Percentiles rank a stretch among this genome's conserved stretches.
Evolutionary conservation across 2,113 vertebrate species (phyloP).

Genomic region (Peromyscus californicus): DNA sequence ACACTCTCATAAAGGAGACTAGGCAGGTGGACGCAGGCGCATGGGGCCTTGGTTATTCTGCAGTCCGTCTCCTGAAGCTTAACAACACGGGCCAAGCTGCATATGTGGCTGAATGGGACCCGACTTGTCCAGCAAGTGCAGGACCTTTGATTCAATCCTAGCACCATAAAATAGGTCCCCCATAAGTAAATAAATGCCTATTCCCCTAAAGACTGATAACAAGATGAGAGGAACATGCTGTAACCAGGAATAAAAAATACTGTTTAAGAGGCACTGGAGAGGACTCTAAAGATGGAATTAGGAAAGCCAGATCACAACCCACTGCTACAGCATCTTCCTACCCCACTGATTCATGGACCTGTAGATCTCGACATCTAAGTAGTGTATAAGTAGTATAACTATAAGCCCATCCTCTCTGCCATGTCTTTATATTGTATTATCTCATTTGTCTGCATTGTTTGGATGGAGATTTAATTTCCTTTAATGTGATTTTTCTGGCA

Average conservation of each 20-base stretch:
- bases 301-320: not conserved
- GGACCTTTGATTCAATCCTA: no score
- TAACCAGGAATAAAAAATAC: not conserved
- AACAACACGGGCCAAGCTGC: not conserved
- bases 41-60: not conserved
- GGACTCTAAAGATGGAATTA: not conserved
- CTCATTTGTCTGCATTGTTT: not conserved
- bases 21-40: not conserved
- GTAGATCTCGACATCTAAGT: not conserved
- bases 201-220: not conserved
- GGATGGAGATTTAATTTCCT: not conserved
- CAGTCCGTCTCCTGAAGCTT: not conserved
- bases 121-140: not conserved
- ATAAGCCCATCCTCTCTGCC: not conserved
- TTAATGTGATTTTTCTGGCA: not conserved
- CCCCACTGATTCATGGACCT: not conserved
- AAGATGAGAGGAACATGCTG: not conserved
- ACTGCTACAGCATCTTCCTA: not conserved
- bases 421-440: not conserved
- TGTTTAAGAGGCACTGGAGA: not conserved
- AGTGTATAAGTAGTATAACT: not conserved
- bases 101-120: not conserved
- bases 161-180: not conserved
- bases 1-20: not conserved
- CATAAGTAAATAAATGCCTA: not conserved